Evolutionary conservation across 2,113 vertebrate species (phyloP).

Genomic region (Platycercus adscitus): DNA sequence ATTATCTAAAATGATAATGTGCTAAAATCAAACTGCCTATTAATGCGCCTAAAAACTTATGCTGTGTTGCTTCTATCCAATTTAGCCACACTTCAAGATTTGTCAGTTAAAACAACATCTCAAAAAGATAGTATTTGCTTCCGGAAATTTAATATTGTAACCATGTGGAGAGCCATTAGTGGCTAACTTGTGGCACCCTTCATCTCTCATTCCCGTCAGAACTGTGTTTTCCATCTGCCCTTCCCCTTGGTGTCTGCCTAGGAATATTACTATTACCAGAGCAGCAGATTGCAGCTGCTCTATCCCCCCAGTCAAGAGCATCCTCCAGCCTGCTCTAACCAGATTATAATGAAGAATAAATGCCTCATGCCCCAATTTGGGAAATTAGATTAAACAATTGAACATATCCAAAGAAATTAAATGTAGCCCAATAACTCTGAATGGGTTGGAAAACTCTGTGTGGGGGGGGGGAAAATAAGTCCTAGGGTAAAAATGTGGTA

Average conservation of each 20-base stretch:
- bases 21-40: background rate
- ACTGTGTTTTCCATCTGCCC: background rate
- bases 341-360: slow-evolving; percentile 58
- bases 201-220: slow-evolving; percentile 2
- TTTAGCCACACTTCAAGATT: background rate
- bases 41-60: background rate
- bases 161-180: background rate
- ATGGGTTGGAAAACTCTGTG: background rate
- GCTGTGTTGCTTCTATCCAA: background rate
- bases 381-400: slow-evolving; percentile 31
- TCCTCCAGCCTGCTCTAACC: background rate
- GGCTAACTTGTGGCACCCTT: background rate
- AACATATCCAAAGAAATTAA: slow-evolving; percentile 42
- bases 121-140: background rate
- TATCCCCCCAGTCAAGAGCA: background rate
- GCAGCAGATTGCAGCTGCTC: slow-evolving; percentile 18
- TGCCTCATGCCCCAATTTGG: background rate
- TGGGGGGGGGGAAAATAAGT: background rate
- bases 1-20: background rate
- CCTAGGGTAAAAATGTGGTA: background rate
- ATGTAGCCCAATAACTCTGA: background rate
- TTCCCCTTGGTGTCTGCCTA: background rate
- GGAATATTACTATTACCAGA: background rate
- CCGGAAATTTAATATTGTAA: slow-evolving; percentile 29
- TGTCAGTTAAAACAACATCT: background rate